A percentile compares a stretch with the other conserved stretches of the same genome.
Evolutionary conservation across 2,113 vertebrate genomes (phyloP).

Genomic region (Oncorhynchus keta): DNA sequence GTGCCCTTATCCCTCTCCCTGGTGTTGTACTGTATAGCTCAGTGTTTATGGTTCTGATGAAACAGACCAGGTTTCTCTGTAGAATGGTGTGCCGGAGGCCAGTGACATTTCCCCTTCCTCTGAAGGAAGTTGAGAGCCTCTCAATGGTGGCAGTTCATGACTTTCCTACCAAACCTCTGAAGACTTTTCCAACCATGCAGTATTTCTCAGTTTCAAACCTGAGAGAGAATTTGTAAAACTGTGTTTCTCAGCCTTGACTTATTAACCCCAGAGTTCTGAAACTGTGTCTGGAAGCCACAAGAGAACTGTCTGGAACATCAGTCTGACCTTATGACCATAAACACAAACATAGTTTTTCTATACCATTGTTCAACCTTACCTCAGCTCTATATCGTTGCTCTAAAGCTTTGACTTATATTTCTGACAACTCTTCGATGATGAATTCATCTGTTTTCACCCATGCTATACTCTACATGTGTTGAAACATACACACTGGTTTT

Average conservation of each 20-base stretch:
- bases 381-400: too few relatives aligned
- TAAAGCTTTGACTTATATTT: too few relatives aligned
- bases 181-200: not conserved
- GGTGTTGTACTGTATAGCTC: not conserved
- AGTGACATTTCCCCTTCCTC: constrained; percentile 27
- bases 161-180: not conserved
- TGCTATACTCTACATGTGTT: too few relatives aligned
- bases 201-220: not conserved
- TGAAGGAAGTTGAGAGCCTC: not conserved
- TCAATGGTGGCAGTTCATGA: constrained; percentile 1
- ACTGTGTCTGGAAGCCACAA: not conserved
- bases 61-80: constrained; percentile 10
- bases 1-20: not conserved
- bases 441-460: too few relatives aligned
- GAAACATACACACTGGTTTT: too few relatives aligned
- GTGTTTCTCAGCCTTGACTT: not conserved
- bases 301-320: not conserved
- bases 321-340: not conserved
- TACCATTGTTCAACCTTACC: too few relatives aligned
- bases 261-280: not conserved
- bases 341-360: too few relatives aligned
- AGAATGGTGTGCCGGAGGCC: constrained; percentile 16
- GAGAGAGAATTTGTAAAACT: not conserved
- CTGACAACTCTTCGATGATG: too few relatives aligned
- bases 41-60: constrained; percentile 3